Conservation (phyloP, 1,140 invertebrate genomes). For the Heliconius himera region DNA sequence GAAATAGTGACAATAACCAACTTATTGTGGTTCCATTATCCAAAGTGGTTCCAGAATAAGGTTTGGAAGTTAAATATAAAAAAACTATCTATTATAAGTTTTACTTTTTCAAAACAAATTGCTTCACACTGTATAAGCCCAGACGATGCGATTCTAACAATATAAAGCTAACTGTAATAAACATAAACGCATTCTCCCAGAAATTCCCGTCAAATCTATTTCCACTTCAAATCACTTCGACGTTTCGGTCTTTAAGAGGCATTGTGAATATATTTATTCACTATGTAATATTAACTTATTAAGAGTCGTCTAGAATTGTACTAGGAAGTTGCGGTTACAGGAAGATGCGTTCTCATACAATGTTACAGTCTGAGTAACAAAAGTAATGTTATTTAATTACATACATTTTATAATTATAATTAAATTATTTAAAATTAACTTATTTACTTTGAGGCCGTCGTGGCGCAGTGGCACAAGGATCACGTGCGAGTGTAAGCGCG, state of each 20-base stretch:
- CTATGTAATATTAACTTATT: constrained; percentile 28
- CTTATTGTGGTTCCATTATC: too few relatives aligned
- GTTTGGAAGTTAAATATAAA: too few relatives aligned
- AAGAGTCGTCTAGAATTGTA: constrained; percentile 12
- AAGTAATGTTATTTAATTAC: not conserved
- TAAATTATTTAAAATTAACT: too few relatives aligned
- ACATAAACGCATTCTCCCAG: constrained; percentile 4
- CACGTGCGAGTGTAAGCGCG: too few relatives aligned
- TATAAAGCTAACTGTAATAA: not conserved
- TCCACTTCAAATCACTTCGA: not conserved
- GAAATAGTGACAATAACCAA: too few relatives aligned
- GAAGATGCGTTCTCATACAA: constrained; percentile 20
- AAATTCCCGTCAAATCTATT: constrained; percentile 13
- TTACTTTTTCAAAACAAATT: not conserved
- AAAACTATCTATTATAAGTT: not conserved
- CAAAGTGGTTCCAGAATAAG: too few relatives aligned
- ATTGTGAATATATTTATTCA: constrained; percentile 24
- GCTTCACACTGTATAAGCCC: not conserved
- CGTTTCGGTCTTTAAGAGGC: constrained; percentile 5
- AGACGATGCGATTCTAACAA: not conserved
- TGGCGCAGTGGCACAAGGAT: too few relatives aligned
- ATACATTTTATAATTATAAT: too few relatives aligned
- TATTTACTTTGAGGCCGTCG: too few relatives aligned
- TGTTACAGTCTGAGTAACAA: constrained; percentile 10
- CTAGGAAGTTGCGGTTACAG: constrained; percentile 24